phyloP scores from a whole-genome alignment of 2,888 invertebrate genomes.

The Atethmia centrago region DNA sequence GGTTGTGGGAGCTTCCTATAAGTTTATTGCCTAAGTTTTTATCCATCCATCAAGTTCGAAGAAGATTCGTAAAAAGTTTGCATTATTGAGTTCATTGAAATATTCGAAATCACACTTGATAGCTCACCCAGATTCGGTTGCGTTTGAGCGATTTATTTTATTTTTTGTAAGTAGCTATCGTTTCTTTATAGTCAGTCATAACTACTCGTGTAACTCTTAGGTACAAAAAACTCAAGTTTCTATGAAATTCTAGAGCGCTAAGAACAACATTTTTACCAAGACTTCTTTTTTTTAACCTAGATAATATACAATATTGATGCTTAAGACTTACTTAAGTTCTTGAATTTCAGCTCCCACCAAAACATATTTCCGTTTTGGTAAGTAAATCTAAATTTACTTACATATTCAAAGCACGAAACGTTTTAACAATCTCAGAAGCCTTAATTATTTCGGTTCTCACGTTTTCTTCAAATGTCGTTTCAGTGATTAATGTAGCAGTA shows the following conservation, averaged over 20 bases:
- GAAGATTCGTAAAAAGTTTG: background rate
- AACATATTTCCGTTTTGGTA: constrained; percentile 24
- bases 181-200: background rate
- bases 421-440: constrained; percentile 40
- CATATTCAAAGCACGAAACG: constrained; percentile 40
- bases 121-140: too few species aligned
- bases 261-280: background rate
- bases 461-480: constrained; percentile 40
- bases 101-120: background rate
- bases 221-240: background rate
- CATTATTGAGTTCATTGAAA: background rate
- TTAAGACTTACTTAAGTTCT: background rate
- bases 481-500: constrained; percentile 35
- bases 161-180: background rate
- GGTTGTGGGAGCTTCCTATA: background rate
- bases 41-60: background rate
- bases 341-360: constrained; percentile 9
- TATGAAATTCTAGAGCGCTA: background rate
- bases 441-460: constrained; percentile 36
- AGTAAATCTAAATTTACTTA: constrained; percentile 15
- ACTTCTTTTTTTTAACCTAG: too few species aligned
- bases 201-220: background rate
- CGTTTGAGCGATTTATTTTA: background rate
- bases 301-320: background rate
- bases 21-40: background rate